phyloP scores from a whole-genome alignment of 2,888 invertebrate genomes.

The Limnephilus marmoratus region DNA sequence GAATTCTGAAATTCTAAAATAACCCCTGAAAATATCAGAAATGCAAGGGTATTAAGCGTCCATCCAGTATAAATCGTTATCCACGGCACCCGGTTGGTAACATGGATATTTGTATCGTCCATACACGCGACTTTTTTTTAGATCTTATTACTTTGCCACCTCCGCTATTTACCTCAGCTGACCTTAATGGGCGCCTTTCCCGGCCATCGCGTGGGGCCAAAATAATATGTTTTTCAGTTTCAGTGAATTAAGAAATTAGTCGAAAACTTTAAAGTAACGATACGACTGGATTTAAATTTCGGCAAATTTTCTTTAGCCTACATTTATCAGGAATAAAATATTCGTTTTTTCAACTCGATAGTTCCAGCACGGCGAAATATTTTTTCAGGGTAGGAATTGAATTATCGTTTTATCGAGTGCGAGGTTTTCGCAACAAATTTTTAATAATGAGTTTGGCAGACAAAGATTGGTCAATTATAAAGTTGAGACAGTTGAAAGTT shows the following conservation, averaged over 20 bases:
- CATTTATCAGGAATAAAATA: not conserved
- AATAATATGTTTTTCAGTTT: not conserved
- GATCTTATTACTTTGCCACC: not conserved
- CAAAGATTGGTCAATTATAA: not conserved
- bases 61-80: not conserved
- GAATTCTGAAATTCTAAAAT: not conserved
- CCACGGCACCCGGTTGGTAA: not conserved
- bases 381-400: not conserved
- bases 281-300: not conserved
- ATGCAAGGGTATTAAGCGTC: not conserved
- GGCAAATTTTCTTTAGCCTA: no score
- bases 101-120: conserved; percentile 28
- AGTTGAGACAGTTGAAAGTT: not conserved
- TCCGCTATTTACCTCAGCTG: not conserved
- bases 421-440: not conserved
- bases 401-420: not conserved
- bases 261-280: not conserved
- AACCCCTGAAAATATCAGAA: not conserved
- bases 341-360: not conserved
- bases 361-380: not conserved
- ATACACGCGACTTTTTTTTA: conserved; percentile 29
- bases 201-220: not conserved
- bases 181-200: not conserved
- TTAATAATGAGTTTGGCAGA: not conserved
- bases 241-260: not conserved